phyloP scores from a whole-genome alignment of 2,113 vertebrate genomes.

The Panurus biarmicus region DNA sequence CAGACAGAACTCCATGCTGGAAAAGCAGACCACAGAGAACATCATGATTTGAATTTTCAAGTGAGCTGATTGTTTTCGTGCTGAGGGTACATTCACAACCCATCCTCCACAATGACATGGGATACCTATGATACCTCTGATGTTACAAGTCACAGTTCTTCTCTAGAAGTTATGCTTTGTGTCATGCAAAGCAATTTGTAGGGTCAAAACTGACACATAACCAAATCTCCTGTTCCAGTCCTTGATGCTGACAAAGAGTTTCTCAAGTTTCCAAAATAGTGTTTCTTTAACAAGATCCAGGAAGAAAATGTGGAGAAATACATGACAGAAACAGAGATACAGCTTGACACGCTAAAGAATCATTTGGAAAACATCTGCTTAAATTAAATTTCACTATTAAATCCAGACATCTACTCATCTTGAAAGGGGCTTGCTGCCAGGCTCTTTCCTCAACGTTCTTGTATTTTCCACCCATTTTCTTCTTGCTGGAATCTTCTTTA shows the following conservation, averaged over 20 bases:
- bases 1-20: background rate
- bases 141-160: background rate
- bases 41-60: background rate
- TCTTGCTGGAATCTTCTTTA: background rate
- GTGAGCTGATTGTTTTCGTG: background rate
- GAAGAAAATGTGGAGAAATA: background rate
- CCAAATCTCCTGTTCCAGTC: background rate
- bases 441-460: background rate
- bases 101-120: background rate
- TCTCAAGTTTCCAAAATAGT: background rate
- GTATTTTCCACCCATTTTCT: background rate
- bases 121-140: background rate
- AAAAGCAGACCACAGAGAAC: background rate
- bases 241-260: conserved; percentile 18
- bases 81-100: background rate
- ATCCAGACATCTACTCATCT: background rate
- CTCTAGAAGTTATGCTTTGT: background rate
- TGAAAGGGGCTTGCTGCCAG: background rate
- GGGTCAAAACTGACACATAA: background rate
- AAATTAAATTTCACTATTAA: conserved; percentile 19
- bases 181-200: background rate
- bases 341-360: background rate
- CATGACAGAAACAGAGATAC: background rate
- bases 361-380: background rate
- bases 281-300: background rate